Base-by-base conservation (phyloP, 1,140 invertebrate species). In the Drosophila quadrilineata region DNA sequence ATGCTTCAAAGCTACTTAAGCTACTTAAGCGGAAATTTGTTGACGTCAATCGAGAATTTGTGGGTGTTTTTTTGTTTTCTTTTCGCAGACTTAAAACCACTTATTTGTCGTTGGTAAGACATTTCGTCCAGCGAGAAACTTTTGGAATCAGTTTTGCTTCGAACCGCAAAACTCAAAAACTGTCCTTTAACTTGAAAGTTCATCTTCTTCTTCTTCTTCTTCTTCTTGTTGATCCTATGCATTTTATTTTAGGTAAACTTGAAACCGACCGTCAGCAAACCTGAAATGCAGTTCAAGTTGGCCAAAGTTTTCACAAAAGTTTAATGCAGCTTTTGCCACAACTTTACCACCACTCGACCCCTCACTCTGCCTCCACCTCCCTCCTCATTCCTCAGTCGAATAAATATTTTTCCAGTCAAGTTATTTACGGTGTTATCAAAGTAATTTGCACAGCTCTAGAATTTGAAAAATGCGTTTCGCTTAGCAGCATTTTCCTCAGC, bases 111-210 rank as follows among this genome's bases (percentile, higher is more conserved):
- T 6, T 29, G 40, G 14, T 53, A 24, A 24, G 40, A n/a, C 67
- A 66, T 74, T 60, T 52, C 49, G 57, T 67, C 63, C 48, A 54
- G 40, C 57, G 26, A 40, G 33, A 52, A 59, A n/a, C n/a, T 43
- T 74, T 80, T 62, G 58, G 69, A 76, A 76, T 72, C 67, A 64
- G 67, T 64, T 76, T 76, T 41, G 17, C 46, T 29, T 48, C 24
- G 40, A 40, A 36, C 56, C 62, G 49, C 56, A 71, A 38, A 57
- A 63, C 68, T 60, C 43, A 40, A 48, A 63, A 71, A 75, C 67
- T 80, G 72, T 80, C 77, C 68, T 64, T 40, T 45, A 71, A 52
- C 67, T 72, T 36, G 24, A 45, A 75, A 71, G 67, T 82, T n/a
- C n/a, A n/a, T n/a, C n/a, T n/a, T n/a, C n/a, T n/a, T n/a, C n/a